Base-by-base conservation (phyloP, 30 jellyfish, hydroid and myxozoan species). In the Hydractinia echinata region DNA sequence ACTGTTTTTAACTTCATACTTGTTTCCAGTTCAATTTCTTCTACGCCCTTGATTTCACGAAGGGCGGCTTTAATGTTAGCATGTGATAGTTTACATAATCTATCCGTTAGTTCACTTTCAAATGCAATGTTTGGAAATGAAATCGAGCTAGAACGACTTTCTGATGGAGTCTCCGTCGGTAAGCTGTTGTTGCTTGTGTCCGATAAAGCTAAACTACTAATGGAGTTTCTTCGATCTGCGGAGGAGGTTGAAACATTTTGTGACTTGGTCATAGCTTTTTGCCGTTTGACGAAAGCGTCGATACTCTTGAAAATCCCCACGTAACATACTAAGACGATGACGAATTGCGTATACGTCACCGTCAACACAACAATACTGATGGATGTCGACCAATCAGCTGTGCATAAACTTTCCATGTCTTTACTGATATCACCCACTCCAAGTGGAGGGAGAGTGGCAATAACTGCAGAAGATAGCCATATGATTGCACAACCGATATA, bases 361-460 rank as follows among this genome's bases (percentile, higher is more conserved):
- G 81, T 54, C 60, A 81, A 77, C 18, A 91, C 82, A 4, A 85
- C 66, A 10, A 76, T 81, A 9, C 95, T 95, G 68, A 87, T 81
- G 14, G 51, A 83, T 54, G 96, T 70, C 15, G 87, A 85, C 84
- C 94, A 91, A 66, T 86, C 96, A 44, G 92, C 94, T 5, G 95
- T 53, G 72, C 98, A 91, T 4, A 91, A 72, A 3, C 95, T 50
- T 49, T 67, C 82, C 67, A 72, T 73, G 10, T 84, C 86, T 44
- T 62, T 85, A 4, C 88, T 55, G 11, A 83, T 61, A 54, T 89
- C 92, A 11, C 82, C 83, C 14, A 54, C 54, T 5, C 87, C 86
- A 7, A 82, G 10, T 49, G 79, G 30, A 4, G 98, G 98, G 55
- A 91, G 51, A 51, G 87, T 68, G 51, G 93, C 95, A 19, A 86